These are phyloP conservation scores for Tapirus indicus DNA, from an alignment of 2,797 vertebrate species.

Conservation along the genomic window DNA sequence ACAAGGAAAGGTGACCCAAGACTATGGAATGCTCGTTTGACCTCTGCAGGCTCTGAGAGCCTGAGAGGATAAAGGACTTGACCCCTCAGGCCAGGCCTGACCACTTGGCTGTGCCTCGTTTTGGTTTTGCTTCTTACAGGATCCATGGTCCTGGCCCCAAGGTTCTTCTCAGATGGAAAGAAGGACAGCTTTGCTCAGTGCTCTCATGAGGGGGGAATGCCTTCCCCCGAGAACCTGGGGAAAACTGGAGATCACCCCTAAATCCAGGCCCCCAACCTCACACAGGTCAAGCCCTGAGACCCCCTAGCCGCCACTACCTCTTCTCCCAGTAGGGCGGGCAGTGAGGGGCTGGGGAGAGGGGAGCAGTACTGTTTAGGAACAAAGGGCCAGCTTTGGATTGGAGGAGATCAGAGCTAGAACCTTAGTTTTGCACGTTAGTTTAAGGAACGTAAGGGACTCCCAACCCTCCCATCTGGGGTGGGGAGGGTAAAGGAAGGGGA, in stretches of 20 bases:
- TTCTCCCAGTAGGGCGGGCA: background rate
- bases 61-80: background rate
- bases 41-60: background rate
- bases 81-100: background rate
- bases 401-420: background rate
- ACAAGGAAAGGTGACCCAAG: background rate
- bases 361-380: background rate
- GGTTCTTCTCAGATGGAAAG: slow-evolving; percentile 4
- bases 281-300: background rate
- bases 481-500: background rate
- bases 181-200: background rate
- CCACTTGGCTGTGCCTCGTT: background rate
- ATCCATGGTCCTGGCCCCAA: background rate
- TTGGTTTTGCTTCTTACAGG: background rate
- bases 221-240: background rate
- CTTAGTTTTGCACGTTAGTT: background rate
- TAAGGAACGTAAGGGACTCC: background rate
- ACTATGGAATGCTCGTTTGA: background rate
- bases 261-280: background rate
- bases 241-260: background rate
- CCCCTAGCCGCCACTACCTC: background rate
- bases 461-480: background rate
- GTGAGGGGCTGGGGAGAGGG: background rate
- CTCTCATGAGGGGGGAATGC: background rate
- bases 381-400: slow-evolving; percentile 13